Percentiles rank a stretch among this genome's conserved stretches.
Evolutionary conservation across 1,140 invertebrate species (phyloP).

Genomic region (Anastrepha ludens): DNA sequence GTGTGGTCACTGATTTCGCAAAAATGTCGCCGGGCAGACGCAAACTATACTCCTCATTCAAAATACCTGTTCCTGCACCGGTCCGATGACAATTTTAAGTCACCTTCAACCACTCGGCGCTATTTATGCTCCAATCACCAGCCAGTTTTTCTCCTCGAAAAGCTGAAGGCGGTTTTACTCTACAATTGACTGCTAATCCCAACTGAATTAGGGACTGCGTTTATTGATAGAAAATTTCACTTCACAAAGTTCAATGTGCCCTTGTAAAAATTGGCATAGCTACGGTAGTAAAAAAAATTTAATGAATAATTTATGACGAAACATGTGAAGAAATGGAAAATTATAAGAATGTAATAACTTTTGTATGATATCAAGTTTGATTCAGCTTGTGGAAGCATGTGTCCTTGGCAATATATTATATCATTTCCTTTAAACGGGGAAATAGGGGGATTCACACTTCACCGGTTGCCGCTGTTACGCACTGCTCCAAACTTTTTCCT

Average conservation of each 20-base stretch:
- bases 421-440: too few relatives aligned
- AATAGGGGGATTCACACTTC: too few relatives aligned
- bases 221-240: conserved; percentile 29
- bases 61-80: neutral
- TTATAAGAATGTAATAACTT: too few relatives aligned
- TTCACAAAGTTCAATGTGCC: conserved; percentile 42
- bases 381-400: too few relatives aligned
- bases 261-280: neutral
- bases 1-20: neutral
- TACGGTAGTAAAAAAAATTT: neutral
- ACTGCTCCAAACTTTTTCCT: too few relatives aligned
- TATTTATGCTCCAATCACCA: neutral
- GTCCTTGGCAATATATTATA: too few relatives aligned
- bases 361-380: too few relatives aligned
- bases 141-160: neutral
- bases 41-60: neutral
- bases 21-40: conserved; percentile 9
- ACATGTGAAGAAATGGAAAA: too few relatives aligned
- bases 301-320: neutral
- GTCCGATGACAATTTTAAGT: neutral
- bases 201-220: neutral
- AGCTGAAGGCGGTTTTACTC: neutral
- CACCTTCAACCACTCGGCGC: conserved; percentile 25
- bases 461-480: too few relatives aligned
- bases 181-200: neutral